Evolutionary conservation across 2,113 vertebrate genomes (phyloP), one percentile per base, ranked within the genome.

Genomic region (Rafetus swinhoei): DNA sequence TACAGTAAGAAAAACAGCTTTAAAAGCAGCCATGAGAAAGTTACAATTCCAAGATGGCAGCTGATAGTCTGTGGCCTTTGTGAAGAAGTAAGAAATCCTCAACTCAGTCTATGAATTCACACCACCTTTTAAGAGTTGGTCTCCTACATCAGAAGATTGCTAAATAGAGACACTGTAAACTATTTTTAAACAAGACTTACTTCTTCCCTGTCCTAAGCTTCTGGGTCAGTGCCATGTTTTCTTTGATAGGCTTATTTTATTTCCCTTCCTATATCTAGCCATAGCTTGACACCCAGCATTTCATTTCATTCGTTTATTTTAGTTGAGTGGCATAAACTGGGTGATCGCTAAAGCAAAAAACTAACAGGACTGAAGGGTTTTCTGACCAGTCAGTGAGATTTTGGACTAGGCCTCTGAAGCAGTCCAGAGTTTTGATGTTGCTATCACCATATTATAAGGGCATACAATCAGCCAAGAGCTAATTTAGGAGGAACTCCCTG

Each of bases 111-210:
- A 65, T 82, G 85, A 86, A 77, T 29, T 53, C 53, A 29, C 11
- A 0, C 0, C 39, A 8, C 87, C 79, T 89, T 89, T 82, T 83
- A 97, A 93, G 81, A 50, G 87, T 92, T 9, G n/a, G 82, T 76
- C 9, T 90, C 2, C 4, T 52, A 81, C 14, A 5, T 56, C 86
- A 92, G 91, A 81, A 74, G 76, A 92, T 86, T 86, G 89, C 94
- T 92, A 91, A 94, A 69, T 76, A 81, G 86, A 18, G 56, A 56
- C 83, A 90, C n/a, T 39, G 69, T 81, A 93, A 96, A 86, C 81
- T 90, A 52, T 82, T 69, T 93, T 87, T 86, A 89, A 93, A 89
- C 74, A 86, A 60, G 53, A 35, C 65, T 93, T 69, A 45, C 65
- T 89, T 88, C 50, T 82, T 88, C 65, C 81, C 82, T 7, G 25